Base-by-base conservation (phyloP, 2,797 vertebrate species). In the Pipistrellus kuhlii region DNA sequence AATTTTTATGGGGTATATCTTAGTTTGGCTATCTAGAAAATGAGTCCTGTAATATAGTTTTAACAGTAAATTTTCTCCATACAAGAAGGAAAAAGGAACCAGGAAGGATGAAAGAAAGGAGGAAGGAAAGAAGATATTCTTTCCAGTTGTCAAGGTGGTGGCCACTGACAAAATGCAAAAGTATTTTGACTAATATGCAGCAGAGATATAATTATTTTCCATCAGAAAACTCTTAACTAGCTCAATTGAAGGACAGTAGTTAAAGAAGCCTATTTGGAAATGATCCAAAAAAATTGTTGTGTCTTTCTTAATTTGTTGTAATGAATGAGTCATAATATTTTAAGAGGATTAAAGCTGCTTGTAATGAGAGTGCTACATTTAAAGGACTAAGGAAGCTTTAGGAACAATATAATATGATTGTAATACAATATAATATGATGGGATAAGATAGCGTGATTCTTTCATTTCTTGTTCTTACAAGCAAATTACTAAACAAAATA, bases 311-410 rank as follows among this genome's bases (percentile, higher is more conserved):
- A 73, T 72, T 64, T 87, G 66, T 83, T 66, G 68, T 68, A 93
- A 88, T 84, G 72, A 94, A 91, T 88, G 57, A 85, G 38, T 72
- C 85, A 91, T 93, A 90, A 76, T 75, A 91, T 51, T 84, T 88
- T 93, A 91, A 95, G 66, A 93, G 48, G 35, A 71, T 83, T 91
- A 82, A 78, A 83, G 32, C 46, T 87, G 64, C 25, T 73, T 91
- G 41, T 62, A 86, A 82, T 87, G 44, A 55, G 23, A 89, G 41
- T 25, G 57, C 32, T 76, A 76, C 53, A 69, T 53, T 77, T 69
- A 83, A 91, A 83, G 32, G 38, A 94, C 89, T 77, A 77, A 87
- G 73, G 35, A 75, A 76, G 62, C 35, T 94, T 91, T 88, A 84
- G 53, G 83, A 92, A 81, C 55, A 80, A 90, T 85, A 78, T 93